A percentile compares a stretch with the other conserved stretches of the same genome.
Conservation (phyloP, 2,797 vertebrate genomes). For the Galaxias olidus region DNA sequence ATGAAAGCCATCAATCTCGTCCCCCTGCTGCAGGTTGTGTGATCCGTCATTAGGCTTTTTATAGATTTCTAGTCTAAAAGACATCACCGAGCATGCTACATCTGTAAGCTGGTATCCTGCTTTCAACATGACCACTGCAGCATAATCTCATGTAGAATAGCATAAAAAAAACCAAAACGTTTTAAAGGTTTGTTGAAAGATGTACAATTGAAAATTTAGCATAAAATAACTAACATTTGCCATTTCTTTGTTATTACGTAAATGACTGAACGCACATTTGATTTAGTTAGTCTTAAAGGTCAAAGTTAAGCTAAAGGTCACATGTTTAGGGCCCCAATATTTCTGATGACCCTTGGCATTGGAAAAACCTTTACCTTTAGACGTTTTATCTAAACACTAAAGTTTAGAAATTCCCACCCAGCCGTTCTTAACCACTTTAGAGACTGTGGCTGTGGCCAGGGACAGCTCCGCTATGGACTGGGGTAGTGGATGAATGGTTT, state of each 20-base stretch:
- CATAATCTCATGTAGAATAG: too few species aligned
- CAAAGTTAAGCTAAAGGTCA: neutral
- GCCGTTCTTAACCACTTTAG: conserved; percentile 1
- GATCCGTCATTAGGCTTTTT: conserved; percentile 56
- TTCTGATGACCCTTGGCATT: neutral
- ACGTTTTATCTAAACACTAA: neutral
- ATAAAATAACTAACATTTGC: too few species aligned
- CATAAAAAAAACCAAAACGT: too few species aligned
- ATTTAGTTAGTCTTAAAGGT: neutral
- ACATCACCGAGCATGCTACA: conserved; percentile 4
- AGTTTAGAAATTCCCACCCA: conserved; percentile 9
- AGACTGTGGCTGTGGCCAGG: neutral
- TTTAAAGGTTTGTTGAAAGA: too few species aligned
- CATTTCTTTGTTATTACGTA: too few species aligned
- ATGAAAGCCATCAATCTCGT: conserved; percentile 69
- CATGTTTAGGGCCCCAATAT: neutral
- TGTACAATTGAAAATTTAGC: too few species aligned
- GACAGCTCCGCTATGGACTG: neutral
- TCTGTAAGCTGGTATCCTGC: neutral
- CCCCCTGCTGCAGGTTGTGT: conserved; percentile 43
- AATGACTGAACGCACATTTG: too few species aligned
- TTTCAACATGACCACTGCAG: too few species aligned
- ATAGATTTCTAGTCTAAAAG: conserved; percentile 43
- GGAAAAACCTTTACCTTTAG: neutral
- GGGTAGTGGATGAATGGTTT: conserved; percentile 12